A percentile compares a stretch with the other conserved stretches of the same genome.
Conservation (phyloP, 2,797 vertebrate species). For the Acanthopagrus latus region DNA sequence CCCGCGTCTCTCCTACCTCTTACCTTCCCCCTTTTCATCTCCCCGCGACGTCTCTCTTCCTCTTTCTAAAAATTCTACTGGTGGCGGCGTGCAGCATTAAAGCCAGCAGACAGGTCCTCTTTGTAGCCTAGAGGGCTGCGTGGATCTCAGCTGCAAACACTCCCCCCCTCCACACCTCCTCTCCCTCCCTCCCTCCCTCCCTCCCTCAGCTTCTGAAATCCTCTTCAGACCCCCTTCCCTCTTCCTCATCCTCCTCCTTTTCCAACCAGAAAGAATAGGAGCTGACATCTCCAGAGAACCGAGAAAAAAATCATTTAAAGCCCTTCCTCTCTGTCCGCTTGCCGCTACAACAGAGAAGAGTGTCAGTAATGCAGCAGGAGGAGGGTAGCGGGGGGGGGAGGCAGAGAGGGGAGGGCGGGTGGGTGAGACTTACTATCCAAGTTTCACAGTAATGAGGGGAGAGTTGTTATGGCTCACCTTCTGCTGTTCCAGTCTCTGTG, state of each 20-base stretch:
- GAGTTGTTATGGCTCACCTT: slow-evolving; percentile 74
- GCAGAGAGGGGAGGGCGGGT: background rate
- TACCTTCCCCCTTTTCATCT: slow-evolving; percentile 66
- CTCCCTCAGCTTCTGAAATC: slow-evolving; percentile 59
- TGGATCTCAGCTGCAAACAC: slow-evolving; percentile 63
- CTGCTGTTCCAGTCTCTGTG: slow-evolving; percentile 41
- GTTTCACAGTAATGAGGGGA: slow-evolving; percentile 66
- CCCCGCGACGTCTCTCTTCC: slow-evolving; percentile 24
- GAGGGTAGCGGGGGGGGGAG: slow-evolving; percentile 12
- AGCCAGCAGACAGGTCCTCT: slow-evolving; percentile 75
- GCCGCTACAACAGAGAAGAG: slow-evolving; percentile 64
- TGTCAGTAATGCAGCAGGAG: slow-evolving; percentile 72
- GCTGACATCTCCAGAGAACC: slow-evolving; percentile 76
- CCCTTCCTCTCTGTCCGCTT: slow-evolving; percentile 68
- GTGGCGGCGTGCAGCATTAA: slow-evolving; percentile 68
- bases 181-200: background rate
- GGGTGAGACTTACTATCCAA: slow-evolving; percentile 50
- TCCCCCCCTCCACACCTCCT: background rate
- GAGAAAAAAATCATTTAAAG: slow-evolving; percentile 73
- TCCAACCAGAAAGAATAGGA: slow-evolving; percentile 69
- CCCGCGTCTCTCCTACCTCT: slow-evolving; percentile 2
- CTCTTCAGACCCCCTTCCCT: slow-evolving; percentile 59
- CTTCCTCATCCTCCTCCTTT: slow-evolving; percentile 47
- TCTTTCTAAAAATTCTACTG: slow-evolving; percentile 51
- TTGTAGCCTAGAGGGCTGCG: slow-evolving; percentile 71